Base-by-base conservation (phyloP, 2,113 vertebrate genomes). In the Theropithecus gelada region DNA sequence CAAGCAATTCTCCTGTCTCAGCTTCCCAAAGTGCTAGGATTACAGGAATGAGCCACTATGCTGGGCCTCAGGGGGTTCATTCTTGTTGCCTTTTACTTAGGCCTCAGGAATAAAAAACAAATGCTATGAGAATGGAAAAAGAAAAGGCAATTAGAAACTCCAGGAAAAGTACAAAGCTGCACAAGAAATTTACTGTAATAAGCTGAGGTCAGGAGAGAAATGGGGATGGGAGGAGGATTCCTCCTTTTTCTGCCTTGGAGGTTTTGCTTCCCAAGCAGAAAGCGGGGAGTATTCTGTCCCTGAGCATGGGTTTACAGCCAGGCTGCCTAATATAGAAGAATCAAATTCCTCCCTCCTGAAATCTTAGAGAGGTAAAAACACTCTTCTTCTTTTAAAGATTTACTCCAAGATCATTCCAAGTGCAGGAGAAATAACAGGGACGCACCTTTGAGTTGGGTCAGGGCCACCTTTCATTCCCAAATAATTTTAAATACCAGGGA, bases 151-250 rank as follows among this genome's bases (percentile, higher is more conserved):
- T 66, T 32, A 80, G 59, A 50, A 68, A 68, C 70, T 84, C 17
- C 8, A 57, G 75, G 16, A 38, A 93, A 86, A 55, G 5, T 40
- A n/a, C 78, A 96, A 52, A 66, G 6, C 22, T 59, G 6, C 4
- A 43, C 2, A 7, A 50, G 73, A 72, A 84, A 80, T 38, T 35
- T 22, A 23, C 40, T 11, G 13, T 25, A 35, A 66, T 43, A 70
- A 84, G 43, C 72, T 4, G 8, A 81, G 35, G 55, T 68, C 68
- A 83, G 76, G 23, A 93, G 30, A 70, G n/a, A 57, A 43, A 38
- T 8, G 18, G 22, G 13, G 4, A 10, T 4, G 35, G 40, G 22
- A 14, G 27, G 38, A 40, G 30, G 1, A 14, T 0, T 3, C 5
- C 30, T 22, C 35, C 70, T 18, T 11, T 48, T 87, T 66, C 55